Evolutionary conservation across 2,888 invertebrate species (phyloP).

Genomic region (Polyploca ridens): DNA sequence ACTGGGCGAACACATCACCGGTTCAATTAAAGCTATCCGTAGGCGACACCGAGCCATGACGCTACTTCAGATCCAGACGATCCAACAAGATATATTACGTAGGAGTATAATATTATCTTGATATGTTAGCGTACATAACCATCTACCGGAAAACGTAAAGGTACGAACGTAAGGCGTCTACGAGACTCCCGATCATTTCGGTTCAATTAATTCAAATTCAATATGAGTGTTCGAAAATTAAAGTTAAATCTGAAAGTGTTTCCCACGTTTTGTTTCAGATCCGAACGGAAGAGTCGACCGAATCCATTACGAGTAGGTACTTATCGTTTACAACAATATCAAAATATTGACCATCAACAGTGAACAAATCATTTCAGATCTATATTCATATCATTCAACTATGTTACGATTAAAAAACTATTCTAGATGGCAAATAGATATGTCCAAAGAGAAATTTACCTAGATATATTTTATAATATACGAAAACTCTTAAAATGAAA

Average conservation of each 20-base stretch:
- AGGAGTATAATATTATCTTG: constrained; percentile 17
- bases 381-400: constrained; percentile 51
- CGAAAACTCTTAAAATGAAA: constrained; percentile 42
- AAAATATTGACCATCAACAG: constrained; percentile 41
- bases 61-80: constrained; percentile 25
- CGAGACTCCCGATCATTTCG: neutral
- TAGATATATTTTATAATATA: constrained; percentile 40
- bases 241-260: neutral
- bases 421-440: constrained; percentile 68
- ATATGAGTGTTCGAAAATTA: neutral
- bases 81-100: constrained; percentile 4
- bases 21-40: constrained; percentile 69
- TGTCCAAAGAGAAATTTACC: constrained; percentile 49
- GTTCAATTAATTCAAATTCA: neutral
- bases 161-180: neutral
- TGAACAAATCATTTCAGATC: constrained; percentile 63
- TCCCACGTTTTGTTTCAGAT: neutral
- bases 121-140: constrained; percentile 41
- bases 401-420: constrained; percentile 51
- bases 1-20: constrained; percentile 34
- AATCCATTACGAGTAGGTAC: constrained; percentile 13
- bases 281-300: neutral
- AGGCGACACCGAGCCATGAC: constrained; percentile 50
- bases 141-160: neutral
- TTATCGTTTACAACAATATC: constrained; percentile 19